Evolutionary conservation across 2,113 vertebrate genomes (phyloP).

Genomic region (Oxygymnocypris stewartii): DNA sequence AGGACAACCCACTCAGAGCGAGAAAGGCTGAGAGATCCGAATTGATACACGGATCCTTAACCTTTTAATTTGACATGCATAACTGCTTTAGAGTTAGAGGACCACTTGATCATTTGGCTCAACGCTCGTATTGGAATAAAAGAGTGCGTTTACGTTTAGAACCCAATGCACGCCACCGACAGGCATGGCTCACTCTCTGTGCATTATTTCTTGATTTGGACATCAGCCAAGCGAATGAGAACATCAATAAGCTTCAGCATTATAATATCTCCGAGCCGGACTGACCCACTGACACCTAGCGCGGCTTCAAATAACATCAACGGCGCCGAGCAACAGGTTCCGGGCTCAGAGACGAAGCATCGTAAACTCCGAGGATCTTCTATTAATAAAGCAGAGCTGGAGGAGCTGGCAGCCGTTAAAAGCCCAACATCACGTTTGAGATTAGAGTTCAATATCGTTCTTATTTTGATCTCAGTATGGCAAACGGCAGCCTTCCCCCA

Average conservation of each 20-base stretch:
- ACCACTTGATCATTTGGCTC: conserved; percentile 40
- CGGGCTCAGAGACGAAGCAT: conserved; percentile 40
- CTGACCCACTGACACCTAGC: conserved; percentile 51
- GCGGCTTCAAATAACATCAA: conserved; percentile 47
- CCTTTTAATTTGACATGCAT: conserved; percentile 55
- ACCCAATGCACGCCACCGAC: conserved; percentile 22
- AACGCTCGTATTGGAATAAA: background rate
- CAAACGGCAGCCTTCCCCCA: conserved; percentile 34
- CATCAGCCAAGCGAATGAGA: conserved; percentile 42
- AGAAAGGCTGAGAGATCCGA: conserved; percentile 16
- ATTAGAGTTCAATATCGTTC: conserved; percentile 25
- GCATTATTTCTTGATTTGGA: conserved; percentile 46
- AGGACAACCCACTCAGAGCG: conserved; percentile 46
- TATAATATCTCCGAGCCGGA: conserved; percentile 47
- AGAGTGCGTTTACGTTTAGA: background rate
- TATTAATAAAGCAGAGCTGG: conserved; percentile 50
- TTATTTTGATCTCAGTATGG: conserved; percentile 37
- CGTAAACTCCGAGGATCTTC: conserved; percentile 41
- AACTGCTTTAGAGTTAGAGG: conserved; percentile 37
- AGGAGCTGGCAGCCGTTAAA: conserved; percentile 55
- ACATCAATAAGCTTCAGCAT: conserved; percentile 47
- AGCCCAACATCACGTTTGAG: conserved; percentile 37
- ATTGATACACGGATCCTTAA: conserved; percentile 29
- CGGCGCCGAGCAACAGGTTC: conserved; percentile 51
- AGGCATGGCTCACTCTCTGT: conserved; percentile 33